Percentiles rank a stretch among this genome's conserved stretches.
These are phyloP conservation scores for Subanguina moxae DNA, from an alignment of 1,140 invertebrate genomes.

Conservation along the genomic window DNA sequence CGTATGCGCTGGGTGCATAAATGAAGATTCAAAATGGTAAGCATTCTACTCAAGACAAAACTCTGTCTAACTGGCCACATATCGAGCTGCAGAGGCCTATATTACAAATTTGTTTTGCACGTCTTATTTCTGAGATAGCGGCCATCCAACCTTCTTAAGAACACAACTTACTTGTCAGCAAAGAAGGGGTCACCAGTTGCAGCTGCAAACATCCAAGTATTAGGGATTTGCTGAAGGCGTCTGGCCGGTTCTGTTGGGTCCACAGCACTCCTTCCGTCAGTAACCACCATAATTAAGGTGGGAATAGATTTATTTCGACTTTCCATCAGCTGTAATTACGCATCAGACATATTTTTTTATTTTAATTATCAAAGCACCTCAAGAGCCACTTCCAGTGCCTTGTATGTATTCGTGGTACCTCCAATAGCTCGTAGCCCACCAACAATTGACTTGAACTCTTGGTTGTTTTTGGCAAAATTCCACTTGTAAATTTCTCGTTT, in stretches of 20 bases:
- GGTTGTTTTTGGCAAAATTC: slow-evolving; percentile 58
- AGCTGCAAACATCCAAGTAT: slow-evolving; percentile 53
- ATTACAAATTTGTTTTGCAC: no score
- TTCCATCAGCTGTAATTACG: slow-evolving; percentile 56
- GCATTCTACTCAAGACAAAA: no score
- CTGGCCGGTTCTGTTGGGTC: slow-evolving; percentile 50
- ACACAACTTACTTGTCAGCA: slow-evolving; percentile 49
- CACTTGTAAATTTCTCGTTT: slow-evolving; percentile 50
- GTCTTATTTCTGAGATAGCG: no score
- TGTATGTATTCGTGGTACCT: slow-evolving; percentile 54
- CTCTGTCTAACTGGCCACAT: no score
- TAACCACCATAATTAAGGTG: slow-evolving; percentile 56
- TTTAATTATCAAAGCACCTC: no score
- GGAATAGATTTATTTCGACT: slow-evolving; percentile 48
- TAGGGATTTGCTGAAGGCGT: slow-evolving; percentile 42
- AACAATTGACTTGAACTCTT: slow-evolving; percentile 47
- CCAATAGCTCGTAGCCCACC: slow-evolving; percentile 49
- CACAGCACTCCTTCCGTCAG: slow-evolving; percentile 49
- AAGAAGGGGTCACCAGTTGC: slow-evolving; percentile 54
- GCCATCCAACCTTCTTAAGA: no score
- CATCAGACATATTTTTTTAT: no score
- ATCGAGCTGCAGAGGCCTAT: no score
- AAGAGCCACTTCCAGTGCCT: slow-evolving; percentile 49
- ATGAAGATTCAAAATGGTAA: no score
- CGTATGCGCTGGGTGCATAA: no score